Percentiles rank a stretch among this genome's conserved stretches.
These are phyloP conservation scores for Monochamus alternatus DNA, from an alignment of 2,888 invertebrate genomes.

Conservation along the genomic window DNA sequence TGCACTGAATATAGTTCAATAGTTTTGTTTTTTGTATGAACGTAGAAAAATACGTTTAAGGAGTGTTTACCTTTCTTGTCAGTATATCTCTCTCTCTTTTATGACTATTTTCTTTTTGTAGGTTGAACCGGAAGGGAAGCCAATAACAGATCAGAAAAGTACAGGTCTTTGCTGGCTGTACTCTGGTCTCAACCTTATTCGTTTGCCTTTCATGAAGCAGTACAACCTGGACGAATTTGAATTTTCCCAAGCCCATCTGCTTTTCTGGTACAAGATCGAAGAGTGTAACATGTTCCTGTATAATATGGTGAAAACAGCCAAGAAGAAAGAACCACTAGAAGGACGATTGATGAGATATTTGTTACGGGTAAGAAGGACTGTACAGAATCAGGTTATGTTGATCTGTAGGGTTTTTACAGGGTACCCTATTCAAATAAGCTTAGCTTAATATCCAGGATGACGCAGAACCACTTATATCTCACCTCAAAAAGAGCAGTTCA, in stretches of 20 bases:
- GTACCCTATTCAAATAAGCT: no score
- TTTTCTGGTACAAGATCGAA: conserved; percentile 96
- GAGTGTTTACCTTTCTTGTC: no score
- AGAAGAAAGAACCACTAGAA: conserved; percentile 82
- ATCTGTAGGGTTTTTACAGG: no score
- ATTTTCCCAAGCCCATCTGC: conserved; percentile 90
- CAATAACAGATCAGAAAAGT: conserved; percentile 89
- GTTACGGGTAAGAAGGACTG: conserved; percentile 73
- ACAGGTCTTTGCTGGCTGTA: conserved; percentile 94
- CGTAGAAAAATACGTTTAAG: no score
- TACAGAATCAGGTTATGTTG: not conserved
- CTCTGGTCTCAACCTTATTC: conserved; percentile 88
- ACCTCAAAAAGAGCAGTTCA: no score
- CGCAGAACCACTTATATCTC: no score
- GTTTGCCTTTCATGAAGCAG: conserved; percentile 88
- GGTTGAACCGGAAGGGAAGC: conserved; percentile 88
- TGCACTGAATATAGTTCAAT: no score
- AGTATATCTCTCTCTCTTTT: no score
- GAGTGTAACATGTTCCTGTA: conserved; percentile 89
- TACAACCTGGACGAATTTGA: conserved; percentile 91
- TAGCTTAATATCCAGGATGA: no score
- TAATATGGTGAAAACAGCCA: conserved; percentile 84
- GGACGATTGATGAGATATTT: conserved; percentile 87
- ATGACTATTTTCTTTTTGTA: conserved; percentile 57
- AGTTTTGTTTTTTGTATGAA: no score